Evolutionary conservation across 37 sponge, comb jelly and placozoan species (phyloP), one percentile per base, ranked within the genome.

Genomic region (Geodia barretti): DNA sequence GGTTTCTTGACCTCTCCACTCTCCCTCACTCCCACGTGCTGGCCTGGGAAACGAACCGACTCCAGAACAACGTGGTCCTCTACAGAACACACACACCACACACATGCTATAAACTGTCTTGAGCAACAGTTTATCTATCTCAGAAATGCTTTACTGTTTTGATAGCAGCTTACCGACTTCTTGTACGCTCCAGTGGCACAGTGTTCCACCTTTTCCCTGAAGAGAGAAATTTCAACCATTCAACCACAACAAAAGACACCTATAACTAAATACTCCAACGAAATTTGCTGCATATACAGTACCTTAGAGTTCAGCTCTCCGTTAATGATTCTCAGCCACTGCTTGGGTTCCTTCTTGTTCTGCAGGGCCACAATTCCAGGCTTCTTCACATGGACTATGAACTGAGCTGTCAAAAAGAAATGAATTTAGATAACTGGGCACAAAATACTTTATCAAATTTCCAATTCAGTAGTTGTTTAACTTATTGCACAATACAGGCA

Each of bases 1-100:
- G 84, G 80, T 30, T 54, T 38, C 80, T 83, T 83, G 20, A 72
- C 38, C 38, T 34, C 4, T 1, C 90, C 90, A 59, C 73, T 66
- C 8, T 79, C 41, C 61, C 63, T 23, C 14, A 89, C 39, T 42
- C 90, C 85, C 31, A 89, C 65, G 37, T 39, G 34, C 47, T 84
- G 80, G 11, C 80, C 84, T 65, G 84, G 90, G 54, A 41, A 75
- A 33, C 28, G 33, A 14, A 62, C 41, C 1, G 84, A 84, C 71
- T 89, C 90, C 74, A 89, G 58, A 30, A 65, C 67, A 30, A 65
- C 67, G 19, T 65, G 19, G 20, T 17, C 67, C 7, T 65, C 67
- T 65, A n/a, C 8, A 29, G 7, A 29, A 17, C 7, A 65, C 7
- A 65, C 7, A 65, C 31, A 29, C n/a, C n/a, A 65, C 31, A 29